Base-by-base conservation (phyloP, 2,797 vertebrate genomes). In the Apogon hyalosoma region DNA sequence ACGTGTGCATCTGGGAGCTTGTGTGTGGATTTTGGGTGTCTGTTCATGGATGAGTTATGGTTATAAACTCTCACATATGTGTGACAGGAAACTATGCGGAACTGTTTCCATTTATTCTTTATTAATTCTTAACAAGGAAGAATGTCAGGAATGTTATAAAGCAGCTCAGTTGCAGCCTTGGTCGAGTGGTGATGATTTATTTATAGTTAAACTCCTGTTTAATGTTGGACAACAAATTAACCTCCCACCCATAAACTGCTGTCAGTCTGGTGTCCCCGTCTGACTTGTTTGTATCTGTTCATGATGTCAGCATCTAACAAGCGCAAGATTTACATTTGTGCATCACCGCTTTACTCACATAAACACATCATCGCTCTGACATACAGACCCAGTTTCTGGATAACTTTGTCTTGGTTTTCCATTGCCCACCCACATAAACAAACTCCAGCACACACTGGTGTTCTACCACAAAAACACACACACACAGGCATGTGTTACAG, bases 51-150 rank as follows among this genome's bases (percentile, higher is more conserved):
- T 8, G 21, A 47, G 38, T 71, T 71, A 55, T 50, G 43, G 7
- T 46, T 48, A 51, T 76, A 86, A 83, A 77, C 68, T 73, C 59
- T 84, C 55, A 54, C 65, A 86, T 65, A 52, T 81, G 82, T 70
- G 58, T 36, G 67, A 49, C 5, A 2, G 12, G 39, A 64, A 75
- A 67, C 40, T 53, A 60, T 53, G 42, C 28, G 18, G 68, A 80
- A 62, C 76, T 46, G 64, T 71, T 83, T 78, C 61, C 57, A 69
- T 83, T 86, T 75, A 70, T 77, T 64, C 9, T 69, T 80, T 69
- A 80, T 86, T 86, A 75, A 69, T 68, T 84, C 54, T 83, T 80
- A 86, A 83, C 49, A 31, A 85, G 73, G 19, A 69, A 50, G 79
- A 88, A 88, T 91, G 72, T 72, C 62, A 43, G 68, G 62, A 80